Evolutionary conservation across 2,113 vertebrate genomes (phyloP).

Genomic region (Siphamia tubifer): DNA sequence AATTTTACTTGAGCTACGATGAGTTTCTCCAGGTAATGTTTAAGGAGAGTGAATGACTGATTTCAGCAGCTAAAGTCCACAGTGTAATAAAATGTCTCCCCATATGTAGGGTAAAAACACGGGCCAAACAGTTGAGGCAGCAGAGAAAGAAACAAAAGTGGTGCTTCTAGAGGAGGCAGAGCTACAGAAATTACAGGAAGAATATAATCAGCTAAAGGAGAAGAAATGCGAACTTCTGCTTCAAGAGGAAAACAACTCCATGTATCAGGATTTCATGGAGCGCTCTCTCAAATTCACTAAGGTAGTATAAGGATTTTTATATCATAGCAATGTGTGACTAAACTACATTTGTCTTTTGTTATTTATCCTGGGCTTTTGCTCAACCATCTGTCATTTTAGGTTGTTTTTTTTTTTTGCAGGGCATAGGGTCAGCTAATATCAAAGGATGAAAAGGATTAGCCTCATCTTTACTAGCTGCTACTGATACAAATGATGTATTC

Average conservation of each 20-base stretch:
- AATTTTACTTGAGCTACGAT: constrained; percentile 63
- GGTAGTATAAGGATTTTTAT: constrained; percentile 34
- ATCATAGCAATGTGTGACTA: too few relatives aligned
- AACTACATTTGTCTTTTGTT: too few relatives aligned
- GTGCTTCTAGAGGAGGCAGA: constrained; percentile 30
- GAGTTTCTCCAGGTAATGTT: constrained; percentile 77
- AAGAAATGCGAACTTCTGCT: constrained; percentile 23
- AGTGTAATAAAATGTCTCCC: neutral
- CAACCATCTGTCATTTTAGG: too few relatives aligned
- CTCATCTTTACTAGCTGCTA: too few relatives aligned
- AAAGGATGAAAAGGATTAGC: too few relatives aligned
- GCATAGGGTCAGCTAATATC: too few relatives aligned
- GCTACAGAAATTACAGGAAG: constrained; percentile 13
- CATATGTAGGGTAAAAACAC: constrained; percentile 75
- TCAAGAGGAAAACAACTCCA: constrained; percentile 40
- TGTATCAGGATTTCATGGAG: constrained; percentile 77
- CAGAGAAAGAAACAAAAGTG: neutral
- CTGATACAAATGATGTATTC: too few relatives aligned
- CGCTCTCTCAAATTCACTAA: constrained; percentile 76
- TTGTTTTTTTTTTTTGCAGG: too few relatives aligned
- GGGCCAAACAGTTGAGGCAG: constrained; percentile 41
- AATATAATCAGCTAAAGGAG: constrained; percentile 10
- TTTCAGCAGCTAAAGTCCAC: neutral
- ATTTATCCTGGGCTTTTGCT: neutral
- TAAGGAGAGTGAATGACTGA: neutral